Conservation (phyloP, 2,888 invertebrate species). For the Parapristionchus giblindavisi region DNA sequence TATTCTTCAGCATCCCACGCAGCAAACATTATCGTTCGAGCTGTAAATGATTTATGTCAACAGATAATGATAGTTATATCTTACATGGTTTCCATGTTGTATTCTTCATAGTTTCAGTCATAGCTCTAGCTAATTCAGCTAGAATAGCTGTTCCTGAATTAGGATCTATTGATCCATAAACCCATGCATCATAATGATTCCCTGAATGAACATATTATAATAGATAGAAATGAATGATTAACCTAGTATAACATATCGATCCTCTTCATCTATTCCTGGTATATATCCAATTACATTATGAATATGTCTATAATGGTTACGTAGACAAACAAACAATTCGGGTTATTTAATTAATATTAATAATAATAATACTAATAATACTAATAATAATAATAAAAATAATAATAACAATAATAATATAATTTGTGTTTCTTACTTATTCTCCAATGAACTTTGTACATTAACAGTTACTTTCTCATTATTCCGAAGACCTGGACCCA, state of each 20-base stretch:
- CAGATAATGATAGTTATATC: neutral
- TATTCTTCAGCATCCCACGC: constrained; percentile 73
- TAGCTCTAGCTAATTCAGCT: constrained; percentile 71
- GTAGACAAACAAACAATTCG: neutral
- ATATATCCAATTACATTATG: constrained; percentile 71
- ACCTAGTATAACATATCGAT: constrained; percentile 73
- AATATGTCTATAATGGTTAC: constrained; percentile 47
- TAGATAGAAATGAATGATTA: neutral
- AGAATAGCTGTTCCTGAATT: constrained; percentile 73
- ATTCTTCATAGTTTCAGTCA: constrained; percentile 55
- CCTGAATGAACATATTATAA: constrained; percentile 45
- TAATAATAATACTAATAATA: too few species aligned
- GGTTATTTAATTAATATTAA: neutral
- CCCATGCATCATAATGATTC: constrained; percentile 73
- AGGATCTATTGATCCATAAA: constrained; percentile 72
- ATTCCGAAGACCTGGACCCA: constrained; percentile 16
- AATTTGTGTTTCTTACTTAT: neutral
- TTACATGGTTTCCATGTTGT: constrained; percentile 72
- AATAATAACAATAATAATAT: neutral
- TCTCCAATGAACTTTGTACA: constrained; percentile 10
- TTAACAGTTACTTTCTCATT: neutral
- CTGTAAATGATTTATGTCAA: constrained; percentile 9
- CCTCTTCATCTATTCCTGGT: constrained; percentile 70
- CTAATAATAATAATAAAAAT: too few species aligned
- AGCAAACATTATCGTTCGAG: constrained; percentile 71